phyloP scores from a whole-genome alignment of 92 coral and sea anemone genomes.

The Phenganax marumi region DNA sequence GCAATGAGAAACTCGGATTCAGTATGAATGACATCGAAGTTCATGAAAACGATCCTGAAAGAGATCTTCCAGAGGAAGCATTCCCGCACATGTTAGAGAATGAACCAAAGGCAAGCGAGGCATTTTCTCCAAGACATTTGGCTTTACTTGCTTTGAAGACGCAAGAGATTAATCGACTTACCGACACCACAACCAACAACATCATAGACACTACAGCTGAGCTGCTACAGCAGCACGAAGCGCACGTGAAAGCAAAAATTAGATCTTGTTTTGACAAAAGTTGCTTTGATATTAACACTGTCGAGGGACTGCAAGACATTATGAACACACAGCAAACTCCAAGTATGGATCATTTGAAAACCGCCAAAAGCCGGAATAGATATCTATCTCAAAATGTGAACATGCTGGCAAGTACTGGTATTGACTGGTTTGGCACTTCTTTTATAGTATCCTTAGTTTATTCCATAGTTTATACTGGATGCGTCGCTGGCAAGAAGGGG shows the following conservation, averaged over 20 bases:
- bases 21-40: background rate
- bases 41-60: background rate
- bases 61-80: background rate
- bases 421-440: background rate
- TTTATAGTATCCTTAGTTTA: background rate
- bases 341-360: constrained; percentile 4
- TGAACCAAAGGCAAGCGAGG: background rate
- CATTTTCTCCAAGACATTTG: background rate
- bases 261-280: constrained; percentile 20
- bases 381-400: constrained; percentile 9
- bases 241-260: constrained; percentile 27
- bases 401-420: constrained; percentile 38
- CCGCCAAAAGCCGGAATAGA: constrained; percentile 31
- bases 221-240: constrained; percentile 26
- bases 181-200: constrained; percentile 38
- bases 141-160: constrained; percentile 46
- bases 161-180: constrained; percentile 45
- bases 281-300: constrained; percentile 21
- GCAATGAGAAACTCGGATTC: background rate
- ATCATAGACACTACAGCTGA: constrained; percentile 36
- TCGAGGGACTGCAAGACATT: constrained; percentile 42
- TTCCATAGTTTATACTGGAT: background rate
- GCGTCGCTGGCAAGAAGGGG: no score
- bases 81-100: background rate
- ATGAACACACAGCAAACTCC: constrained; percentile 6